These are phyloP conservation scores for Lamellibrachia satsuma DNA, from an alignment of 2,888 invertebrate species.

Conservation along the genomic window DNA sequence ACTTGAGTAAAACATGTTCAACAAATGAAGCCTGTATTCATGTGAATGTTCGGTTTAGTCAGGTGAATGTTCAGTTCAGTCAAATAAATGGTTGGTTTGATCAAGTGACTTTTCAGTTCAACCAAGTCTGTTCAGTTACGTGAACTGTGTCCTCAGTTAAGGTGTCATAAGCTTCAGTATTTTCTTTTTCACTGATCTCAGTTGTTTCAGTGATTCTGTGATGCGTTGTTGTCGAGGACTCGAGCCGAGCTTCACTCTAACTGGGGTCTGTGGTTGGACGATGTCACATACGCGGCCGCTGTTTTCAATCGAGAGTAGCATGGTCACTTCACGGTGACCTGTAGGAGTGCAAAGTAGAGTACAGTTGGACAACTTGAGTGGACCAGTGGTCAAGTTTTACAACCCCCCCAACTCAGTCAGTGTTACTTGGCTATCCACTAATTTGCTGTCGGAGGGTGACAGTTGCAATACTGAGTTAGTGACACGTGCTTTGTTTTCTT, in stretches of 20 bases:
- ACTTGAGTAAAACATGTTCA: not conserved
- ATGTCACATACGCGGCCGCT: not conserved
- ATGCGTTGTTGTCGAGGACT: not conserved
- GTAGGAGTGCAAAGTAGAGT: not conserved
- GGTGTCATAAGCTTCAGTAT: not conserved
- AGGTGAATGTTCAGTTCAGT: not conserved
- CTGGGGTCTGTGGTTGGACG: not conserved
- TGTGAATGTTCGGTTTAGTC: not conserved
- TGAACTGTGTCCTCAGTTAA: not conserved
- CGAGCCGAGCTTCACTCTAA: not conserved
- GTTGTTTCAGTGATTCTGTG: constrained; percentile 10
- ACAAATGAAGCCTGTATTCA: not conserved
- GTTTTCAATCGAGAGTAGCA: not conserved
- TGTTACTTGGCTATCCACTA: too few relatives aligned
- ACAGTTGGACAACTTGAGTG: not conserved
- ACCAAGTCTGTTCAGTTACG: not conserved
- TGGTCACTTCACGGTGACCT: not conserved
- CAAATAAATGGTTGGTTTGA: not conserved
- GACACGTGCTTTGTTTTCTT: too few relatives aligned
- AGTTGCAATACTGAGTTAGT: too few relatives aligned
- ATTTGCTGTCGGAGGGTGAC: too few relatives aligned
- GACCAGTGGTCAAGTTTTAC: not conserved
- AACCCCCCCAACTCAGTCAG: too few relatives aligned
- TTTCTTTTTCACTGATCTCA: not conserved
- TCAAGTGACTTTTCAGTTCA: too few relatives aligned